Conservation (phyloP, 1,140 invertebrate genomes). For the Goniozus legneri region DNA sequence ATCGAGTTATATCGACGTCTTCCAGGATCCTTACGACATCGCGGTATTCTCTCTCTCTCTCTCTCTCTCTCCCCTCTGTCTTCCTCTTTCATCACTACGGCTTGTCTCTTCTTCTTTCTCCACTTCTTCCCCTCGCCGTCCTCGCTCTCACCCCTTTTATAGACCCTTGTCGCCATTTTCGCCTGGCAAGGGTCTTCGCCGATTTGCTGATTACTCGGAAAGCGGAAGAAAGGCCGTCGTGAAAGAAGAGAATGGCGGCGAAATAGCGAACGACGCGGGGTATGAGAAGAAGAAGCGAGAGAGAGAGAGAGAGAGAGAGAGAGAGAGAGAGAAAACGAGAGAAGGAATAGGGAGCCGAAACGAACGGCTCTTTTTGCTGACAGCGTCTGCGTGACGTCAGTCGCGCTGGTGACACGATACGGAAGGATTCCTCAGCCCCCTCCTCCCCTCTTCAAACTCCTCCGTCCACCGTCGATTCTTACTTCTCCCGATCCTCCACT, state of each 20-base stretch:
- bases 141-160: not conserved
- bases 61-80: constrained; percentile 8
- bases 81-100: not conserved
- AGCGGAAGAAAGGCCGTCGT: constrained; percentile 20
- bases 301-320: constrained; percentile 5
- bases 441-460: not conserved
- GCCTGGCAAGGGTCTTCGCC: constrained; percentile 30
- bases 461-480: constrained; percentile 4
- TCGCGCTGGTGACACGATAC: constrained; percentile 10
- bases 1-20: constrained; percentile 47
- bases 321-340: constrained; percentile 8
- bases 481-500: too few species aligned
- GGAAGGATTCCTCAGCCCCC: too few species aligned
- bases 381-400: constrained; percentile 17
- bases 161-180: constrained; percentile 21
- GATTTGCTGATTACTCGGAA: constrained; percentile 45
- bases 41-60: constrained; percentile 1
- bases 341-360: constrained; percentile 22
- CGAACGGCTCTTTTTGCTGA: constrained; percentile 25
- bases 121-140: not conserved
- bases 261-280: too few species aligned
- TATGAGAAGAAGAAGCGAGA: too few species aligned
- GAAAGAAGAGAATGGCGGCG: constrained; percentile 10
- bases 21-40: constrained; percentile 18
- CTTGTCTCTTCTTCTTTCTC: constrained; percentile 1